Conservation (phyloP, 2,113 vertebrate genomes). For the Phrynosoma platyrhinos region DNA sequence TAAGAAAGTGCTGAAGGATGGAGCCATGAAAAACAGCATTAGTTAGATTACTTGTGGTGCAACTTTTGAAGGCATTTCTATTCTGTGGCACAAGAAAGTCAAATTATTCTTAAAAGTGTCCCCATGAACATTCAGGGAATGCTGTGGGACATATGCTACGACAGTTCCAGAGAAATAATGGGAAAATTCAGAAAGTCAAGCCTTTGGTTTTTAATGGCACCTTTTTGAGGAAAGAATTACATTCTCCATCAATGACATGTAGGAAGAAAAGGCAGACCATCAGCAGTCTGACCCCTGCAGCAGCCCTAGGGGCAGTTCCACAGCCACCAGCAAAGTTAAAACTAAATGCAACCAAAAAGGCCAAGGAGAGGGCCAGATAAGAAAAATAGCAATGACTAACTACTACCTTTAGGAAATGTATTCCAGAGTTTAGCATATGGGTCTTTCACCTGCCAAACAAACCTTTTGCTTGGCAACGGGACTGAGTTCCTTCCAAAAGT, state of each 20-base stretch:
- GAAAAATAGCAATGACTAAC: slow-evolving; percentile 48
- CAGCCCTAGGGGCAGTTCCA: slow-evolving; percentile 72
- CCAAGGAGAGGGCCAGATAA: slow-evolving; percentile 41
- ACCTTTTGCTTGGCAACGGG: slow-evolving; percentile 11
- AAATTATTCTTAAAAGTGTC: slow-evolving; percentile 58
- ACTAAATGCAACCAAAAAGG: slow-evolving; percentile 53
- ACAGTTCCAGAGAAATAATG: slow-evolving; percentile 53
- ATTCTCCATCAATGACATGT: slow-evolving; percentile 67
- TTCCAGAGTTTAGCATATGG: slow-evolving; percentile 54
- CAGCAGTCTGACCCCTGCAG: slow-evolving; percentile 66
- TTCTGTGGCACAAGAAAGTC: slow-evolving; percentile 57
- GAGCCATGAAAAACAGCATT: slow-evolving; percentile 45
- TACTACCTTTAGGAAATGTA: slow-evolving; percentile 54
- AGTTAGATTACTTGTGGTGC: slow-evolving; percentile 62
- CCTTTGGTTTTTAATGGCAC: slow-evolving; percentile 65
- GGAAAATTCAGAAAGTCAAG: slow-evolving; percentile 53
- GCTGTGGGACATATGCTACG: slow-evolving; percentile 58
- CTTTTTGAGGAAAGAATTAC: slow-evolving; percentile 60
- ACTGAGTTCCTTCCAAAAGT: slow-evolving; percentile 46
- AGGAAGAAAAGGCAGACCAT: slow-evolving; percentile 63
- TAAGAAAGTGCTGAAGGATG: slow-evolving; percentile 50
- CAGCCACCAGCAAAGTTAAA: slow-evolving; percentile 66
- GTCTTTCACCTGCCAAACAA: slow-evolving; percentile 58
- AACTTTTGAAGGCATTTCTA: slow-evolving; percentile 65
- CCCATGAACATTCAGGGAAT: slow-evolving; percentile 45